A percentile compares a stretch with the other conserved stretches of the same genome.
These are phyloP conservation scores for Spilarctia lutea DNA, from an alignment of 2,888 invertebrate species.

Conservation along the genomic window DNA sequence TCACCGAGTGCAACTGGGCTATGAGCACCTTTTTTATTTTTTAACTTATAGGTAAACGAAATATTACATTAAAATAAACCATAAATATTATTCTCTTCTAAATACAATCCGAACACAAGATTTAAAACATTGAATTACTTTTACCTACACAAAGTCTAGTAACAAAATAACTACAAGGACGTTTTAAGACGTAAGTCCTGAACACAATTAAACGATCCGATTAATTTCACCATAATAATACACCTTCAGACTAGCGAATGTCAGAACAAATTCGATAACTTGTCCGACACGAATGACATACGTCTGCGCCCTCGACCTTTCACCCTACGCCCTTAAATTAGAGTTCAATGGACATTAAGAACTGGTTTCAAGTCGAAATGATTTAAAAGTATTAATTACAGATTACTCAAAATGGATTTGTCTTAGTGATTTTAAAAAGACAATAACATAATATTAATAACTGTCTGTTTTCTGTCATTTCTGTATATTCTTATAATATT, in stretches of 20 bases:
- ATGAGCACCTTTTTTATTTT: too few relatives aligned
- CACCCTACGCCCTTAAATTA: slow-evolving; percentile 50
- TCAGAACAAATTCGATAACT: slow-evolving; percentile 42
- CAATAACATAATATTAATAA: not conserved
- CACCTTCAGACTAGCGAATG: slow-evolving; percentile 7
- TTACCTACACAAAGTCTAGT: not conserved
- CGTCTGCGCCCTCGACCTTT: slow-evolving; percentile 67
- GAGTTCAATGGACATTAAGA: slow-evolving; percentile 37
- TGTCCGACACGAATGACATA: slow-evolving; percentile 51
- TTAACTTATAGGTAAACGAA: not conserved
- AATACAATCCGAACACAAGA: not conserved
- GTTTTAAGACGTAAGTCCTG: not conserved
- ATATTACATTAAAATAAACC: not conserved
- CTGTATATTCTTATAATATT: not conserved
- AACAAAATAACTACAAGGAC: not conserved
- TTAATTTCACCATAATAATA: slow-evolving; percentile 8
- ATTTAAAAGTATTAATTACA: slow-evolving; percentile 27
- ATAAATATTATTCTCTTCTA: not conserved
- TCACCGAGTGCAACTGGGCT: too few relatives aligned
- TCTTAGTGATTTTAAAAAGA: not conserved
- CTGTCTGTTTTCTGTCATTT: not conserved
- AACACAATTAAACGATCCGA: not conserved
- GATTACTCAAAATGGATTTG: not conserved
- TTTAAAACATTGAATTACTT: not conserved
- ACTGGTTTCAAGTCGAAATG: slow-evolving; percentile 24